Percentiles rank a stretch among this genome's conserved stretches.
Conservation (phyloP, 2,113 vertebrate species). For the Anarrhichthys ocellatus region DNA sequence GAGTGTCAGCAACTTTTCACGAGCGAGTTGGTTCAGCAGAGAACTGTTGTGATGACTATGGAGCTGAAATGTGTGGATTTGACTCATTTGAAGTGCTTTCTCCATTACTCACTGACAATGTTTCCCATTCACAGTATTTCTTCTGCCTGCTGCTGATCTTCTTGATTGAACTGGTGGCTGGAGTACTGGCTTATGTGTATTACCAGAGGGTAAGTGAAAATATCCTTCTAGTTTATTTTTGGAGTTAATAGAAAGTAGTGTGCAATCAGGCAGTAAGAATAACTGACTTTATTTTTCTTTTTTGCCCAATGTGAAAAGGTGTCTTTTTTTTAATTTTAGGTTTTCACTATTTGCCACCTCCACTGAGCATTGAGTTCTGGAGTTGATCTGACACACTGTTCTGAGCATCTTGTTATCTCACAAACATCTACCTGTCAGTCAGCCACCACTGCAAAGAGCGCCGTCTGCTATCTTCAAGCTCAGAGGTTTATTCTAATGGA, state of each 20-base stretch:
- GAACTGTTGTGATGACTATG: not conserved
- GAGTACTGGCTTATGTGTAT: constrained; percentile 89
- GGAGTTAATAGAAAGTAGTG: not conserved
- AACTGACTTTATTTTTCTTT: not conserved
- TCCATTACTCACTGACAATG: not conserved
- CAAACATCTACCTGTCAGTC: constrained; percentile 49
- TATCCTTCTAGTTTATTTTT: not conserved
- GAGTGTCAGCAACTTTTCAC: constrained; percentile 22
- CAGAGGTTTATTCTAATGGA: constrained; percentile 42
- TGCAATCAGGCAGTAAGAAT: not conserved
- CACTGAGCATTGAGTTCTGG: not conserved
- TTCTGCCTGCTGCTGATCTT: constrained; percentile 87
- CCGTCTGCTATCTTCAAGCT: constrained; percentile 16
- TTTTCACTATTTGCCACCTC: not conserved
- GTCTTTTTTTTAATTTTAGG: not conserved
- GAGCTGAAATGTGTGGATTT: not conserved
- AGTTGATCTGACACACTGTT: constrained; percentile 5
- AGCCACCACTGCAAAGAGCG: constrained; percentile 13
- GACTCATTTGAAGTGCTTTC: not conserved
- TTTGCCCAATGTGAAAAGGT: not conserved
- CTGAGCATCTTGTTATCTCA: constrained; percentile 12
- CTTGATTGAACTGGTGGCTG: constrained; percentile 89
- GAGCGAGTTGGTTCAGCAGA: constrained; percentile 6
- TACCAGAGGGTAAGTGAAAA: constrained; percentile 86
- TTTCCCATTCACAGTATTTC: constrained; percentile 83